Conservation (phyloP, 2,113 vertebrate genomes). For the Lamprologus sp. region DNA sequence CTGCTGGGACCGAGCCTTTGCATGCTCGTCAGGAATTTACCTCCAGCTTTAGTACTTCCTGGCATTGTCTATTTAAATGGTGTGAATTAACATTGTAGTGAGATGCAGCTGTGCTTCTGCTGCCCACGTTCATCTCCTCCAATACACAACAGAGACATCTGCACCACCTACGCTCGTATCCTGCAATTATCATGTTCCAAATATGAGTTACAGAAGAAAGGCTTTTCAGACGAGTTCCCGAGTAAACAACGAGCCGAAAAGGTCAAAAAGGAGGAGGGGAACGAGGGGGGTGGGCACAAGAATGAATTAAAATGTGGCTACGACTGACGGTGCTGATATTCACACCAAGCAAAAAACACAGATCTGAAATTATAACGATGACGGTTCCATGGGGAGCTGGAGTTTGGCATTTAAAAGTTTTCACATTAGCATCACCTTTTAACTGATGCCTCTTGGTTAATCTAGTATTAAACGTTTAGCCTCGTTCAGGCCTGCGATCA, state of each 20-base stretch:
- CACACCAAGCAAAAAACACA: neutral
- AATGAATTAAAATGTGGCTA: neutral
- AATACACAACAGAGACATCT: neutral
- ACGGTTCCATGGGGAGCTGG: too few relatives aligned
- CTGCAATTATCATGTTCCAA: neutral
- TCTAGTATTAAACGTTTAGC: neutral
- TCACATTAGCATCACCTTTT: neutral
- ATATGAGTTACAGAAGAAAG: neutral
- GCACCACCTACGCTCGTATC: neutral
- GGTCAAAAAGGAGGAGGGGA: neutral
- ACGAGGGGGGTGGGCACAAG: neutral
- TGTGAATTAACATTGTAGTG: neutral
- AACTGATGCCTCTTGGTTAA: neutral
- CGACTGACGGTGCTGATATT: neutral
- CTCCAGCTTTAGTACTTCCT: neutral
- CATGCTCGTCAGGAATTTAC: neutral
- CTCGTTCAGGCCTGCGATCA: neutral
- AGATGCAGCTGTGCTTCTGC: neutral
- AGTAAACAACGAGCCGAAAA: neutral
- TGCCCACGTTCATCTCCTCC: neutral
- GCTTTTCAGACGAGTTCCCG: neutral
- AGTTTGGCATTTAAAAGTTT: neutral
- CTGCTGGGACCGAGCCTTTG: slow-evolving; percentile 2
- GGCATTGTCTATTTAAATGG: neutral
- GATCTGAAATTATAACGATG: neutral